These are phyloP conservation scores for Heliconius erato DNA, from an alignment of 2,888 invertebrate species.

Conservation along the genomic window DNA sequence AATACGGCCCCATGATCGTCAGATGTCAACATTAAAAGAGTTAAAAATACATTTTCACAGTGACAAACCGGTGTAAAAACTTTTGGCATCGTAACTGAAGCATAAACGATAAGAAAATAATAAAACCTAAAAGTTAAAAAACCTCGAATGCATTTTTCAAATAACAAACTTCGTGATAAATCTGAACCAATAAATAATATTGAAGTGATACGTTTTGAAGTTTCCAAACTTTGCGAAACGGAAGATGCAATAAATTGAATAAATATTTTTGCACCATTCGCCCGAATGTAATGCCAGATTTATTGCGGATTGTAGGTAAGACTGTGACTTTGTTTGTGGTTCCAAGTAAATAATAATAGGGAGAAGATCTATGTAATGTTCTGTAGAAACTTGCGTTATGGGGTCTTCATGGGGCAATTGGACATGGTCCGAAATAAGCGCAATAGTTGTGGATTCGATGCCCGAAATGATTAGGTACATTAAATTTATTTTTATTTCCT, in stretches of 20 bases:
- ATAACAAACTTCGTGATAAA: slow-evolving; percentile 23
- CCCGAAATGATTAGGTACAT: too few relatives aligned
- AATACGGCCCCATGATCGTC: neutral
- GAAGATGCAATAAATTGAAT: slow-evolving; percentile 52
- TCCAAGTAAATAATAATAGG: neutral
- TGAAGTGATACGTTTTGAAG: slow-evolving; percentile 38
- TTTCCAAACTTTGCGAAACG: slow-evolving; percentile 28
- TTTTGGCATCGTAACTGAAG: slow-evolving; percentile 1
- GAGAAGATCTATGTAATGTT: neutral
- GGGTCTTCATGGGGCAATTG: too few relatives aligned
- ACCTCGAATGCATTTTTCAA: slow-evolving; percentile 18
- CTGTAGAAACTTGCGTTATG: too few relatives aligned
- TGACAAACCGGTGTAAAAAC: neutral
- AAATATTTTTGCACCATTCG: slow-evolving; percentile 24
- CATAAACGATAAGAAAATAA: neutral
- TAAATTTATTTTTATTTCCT: too few relatives aligned
- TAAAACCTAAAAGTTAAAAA: neutral
- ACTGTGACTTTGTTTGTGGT: slow-evolving; percentile 5
- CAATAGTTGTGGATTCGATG: too few relatives aligned
- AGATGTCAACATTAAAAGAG: neutral
- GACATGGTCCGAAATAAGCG: too few relatives aligned
- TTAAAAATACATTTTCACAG: neutral
- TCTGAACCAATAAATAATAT: slow-evolving; percentile 34
- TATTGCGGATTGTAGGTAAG: neutral
- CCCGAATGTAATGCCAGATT: slow-evolving; percentile 16